Percentiles rank a stretch among this genome's conserved stretches.
These are phyloP conservation scores for Cacatua alba DNA, from an alignment of 2,113 vertebrate species.

Conservation along the genomic window DNA sequence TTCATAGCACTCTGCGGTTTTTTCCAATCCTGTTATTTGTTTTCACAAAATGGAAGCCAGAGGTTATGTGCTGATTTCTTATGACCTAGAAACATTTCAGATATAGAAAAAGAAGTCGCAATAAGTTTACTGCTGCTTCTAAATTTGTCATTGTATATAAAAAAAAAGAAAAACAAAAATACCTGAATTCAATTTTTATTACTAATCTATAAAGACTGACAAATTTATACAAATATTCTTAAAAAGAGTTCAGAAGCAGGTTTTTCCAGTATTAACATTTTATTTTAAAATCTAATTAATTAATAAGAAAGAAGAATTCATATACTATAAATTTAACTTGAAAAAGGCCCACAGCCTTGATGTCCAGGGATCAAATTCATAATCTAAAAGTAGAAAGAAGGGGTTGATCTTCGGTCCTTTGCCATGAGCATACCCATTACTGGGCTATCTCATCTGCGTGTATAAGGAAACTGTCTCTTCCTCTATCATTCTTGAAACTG, in stretches of 20 bases:
- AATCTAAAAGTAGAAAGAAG: not conserved
- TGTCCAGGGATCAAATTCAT: not conserved
- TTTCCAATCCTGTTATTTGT: slow-evolving; percentile 55
- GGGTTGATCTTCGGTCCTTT: not conserved
- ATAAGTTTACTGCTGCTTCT: not conserved
- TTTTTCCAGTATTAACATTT: not conserved
- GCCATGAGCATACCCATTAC: not conserved
- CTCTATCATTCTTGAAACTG: not conserved
- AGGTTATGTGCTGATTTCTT: slow-evolving; percentile 57
- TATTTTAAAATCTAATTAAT: not conserved
- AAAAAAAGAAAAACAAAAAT: not conserved
- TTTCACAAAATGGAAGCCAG: slow-evolving; percentile 67
- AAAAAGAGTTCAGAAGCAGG: not conserved
- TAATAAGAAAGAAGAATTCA: not conserved
- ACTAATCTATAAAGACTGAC: not conserved
- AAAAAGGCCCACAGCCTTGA: not conserved
- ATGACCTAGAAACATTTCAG: slow-evolving; percentile 26
- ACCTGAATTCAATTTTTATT: not conserved
- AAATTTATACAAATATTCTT: not conserved
- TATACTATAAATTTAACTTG: not conserved
- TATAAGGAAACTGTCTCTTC: not conserved
- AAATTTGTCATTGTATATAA: not conserved
- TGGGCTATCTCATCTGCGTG: not conserved
- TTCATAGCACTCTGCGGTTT: slow-evolving; percentile 29
- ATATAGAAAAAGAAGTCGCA: not conserved